Percentiles rank a stretch among this genome's conserved stretches.
These are phyloP conservation scores for Mola mola DNA, from an alignment of 2,113 vertebrate genomes.

Conservation along the genomic window DNA sequence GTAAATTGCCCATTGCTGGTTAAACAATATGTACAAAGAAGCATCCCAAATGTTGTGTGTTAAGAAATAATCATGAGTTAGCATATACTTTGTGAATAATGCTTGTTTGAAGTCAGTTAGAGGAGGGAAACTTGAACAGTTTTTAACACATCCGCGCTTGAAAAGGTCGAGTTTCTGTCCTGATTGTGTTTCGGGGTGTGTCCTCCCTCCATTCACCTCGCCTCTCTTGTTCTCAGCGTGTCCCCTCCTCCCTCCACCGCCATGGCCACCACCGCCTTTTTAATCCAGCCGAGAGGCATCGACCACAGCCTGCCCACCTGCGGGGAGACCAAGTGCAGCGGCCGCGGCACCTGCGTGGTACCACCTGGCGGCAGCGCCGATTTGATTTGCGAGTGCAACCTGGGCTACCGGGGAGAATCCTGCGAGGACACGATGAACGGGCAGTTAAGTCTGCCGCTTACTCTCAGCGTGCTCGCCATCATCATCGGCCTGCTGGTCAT, in stretches of 20 bases:
- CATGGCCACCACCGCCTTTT: conserved; percentile 19
- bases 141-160: too few relatives aligned
- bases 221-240: not conserved
- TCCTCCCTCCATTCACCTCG: conserved; percentile 1
- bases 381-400: conserved; percentile 80
- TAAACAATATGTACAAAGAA: too few relatives aligned
- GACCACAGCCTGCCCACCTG: conserved; percentile 72
- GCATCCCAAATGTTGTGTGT: too few relatives aligned
- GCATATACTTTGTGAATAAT: too few relatives aligned
- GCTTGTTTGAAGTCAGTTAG: too few relatives aligned
- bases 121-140: too few relatives aligned
- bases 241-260: not conserved
- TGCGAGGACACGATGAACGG: conserved; percentile 81
- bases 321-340: conserved; percentile 71
- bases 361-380: conserved; percentile 39
- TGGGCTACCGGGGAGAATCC: conserved; percentile 81
- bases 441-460: conserved; percentile 61
- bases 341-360: conserved; percentile 76
- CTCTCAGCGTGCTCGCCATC: conserved; percentile 72
- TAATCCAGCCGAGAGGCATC: conserved; percentile 23
- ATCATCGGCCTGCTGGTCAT: conserved; percentile 73
- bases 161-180: too few relatives aligned
- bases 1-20: too few relatives aligned
- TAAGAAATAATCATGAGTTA: too few relatives aligned
- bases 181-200: not conserved